Percentiles rank a stretch among this genome's conserved stretches.
Evolutionary conservation across 2,888 invertebrate species (phyloP).

Genomic region (Acholoe squamosa): DNA sequence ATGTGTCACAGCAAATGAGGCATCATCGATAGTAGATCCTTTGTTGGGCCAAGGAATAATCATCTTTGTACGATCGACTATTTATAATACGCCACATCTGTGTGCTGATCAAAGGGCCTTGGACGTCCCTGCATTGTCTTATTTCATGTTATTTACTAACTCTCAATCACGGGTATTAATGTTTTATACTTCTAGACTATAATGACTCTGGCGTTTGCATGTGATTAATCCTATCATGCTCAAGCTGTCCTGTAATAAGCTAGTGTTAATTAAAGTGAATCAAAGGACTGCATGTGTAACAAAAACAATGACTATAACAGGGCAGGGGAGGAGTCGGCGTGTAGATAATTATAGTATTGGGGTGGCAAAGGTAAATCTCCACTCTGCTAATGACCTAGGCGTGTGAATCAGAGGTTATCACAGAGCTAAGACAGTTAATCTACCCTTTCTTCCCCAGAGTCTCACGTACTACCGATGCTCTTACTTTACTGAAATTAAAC

Average conservation of each 20-base stretch:
- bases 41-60: neutral
- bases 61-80: neutral
- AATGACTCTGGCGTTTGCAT: slow-evolving; percentile 34
- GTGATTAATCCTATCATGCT: slow-evolving; percentile 44
- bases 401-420: slow-evolving; percentile 6
- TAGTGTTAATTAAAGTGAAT: slow-evolving; percentile 40
- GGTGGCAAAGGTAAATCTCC: slow-evolving; percentile 25
- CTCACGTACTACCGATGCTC: too few relatives aligned
- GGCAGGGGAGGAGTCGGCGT: neutral
- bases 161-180: neutral
- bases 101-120: neutral
- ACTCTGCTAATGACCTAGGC: slow-evolving; percentile 10
- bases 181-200: neutral
- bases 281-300: slow-evolving; percentile 18
- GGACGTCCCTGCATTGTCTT: neutral
- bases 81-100: neutral
- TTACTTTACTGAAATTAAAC: too few relatives aligned
- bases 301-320: slow-evolving; percentile 30
- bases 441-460: neutral
- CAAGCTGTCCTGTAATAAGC: slow-evolving; percentile 39
- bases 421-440: neutral
- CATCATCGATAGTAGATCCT: neutral
- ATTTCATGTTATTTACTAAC: slow-evolving; percentile 7
- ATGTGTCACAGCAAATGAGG: neutral
- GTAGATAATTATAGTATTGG: neutral